Conservation (phyloP, 1,140 invertebrate species). For the Eulimnadia texana region DNA sequence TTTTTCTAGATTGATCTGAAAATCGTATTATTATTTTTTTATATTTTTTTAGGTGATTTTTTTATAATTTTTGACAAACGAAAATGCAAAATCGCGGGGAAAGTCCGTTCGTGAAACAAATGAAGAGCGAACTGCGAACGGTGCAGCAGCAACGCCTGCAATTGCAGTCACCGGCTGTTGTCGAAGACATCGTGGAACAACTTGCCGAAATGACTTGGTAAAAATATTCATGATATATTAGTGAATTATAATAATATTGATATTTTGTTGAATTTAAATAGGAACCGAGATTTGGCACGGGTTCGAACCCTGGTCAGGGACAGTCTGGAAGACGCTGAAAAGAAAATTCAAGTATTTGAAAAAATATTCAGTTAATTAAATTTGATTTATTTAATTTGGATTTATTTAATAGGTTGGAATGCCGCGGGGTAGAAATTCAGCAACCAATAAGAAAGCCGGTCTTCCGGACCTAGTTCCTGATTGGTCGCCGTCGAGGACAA, state of each 20-base stretch:
- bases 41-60: too few relatives aligned
- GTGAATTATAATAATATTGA: too few relatives aligned
- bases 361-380: too few relatives aligned
- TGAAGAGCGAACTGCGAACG: not conserved
- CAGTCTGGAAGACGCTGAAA: not conserved
- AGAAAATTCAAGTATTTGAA: not conserved
- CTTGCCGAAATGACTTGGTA: conserved; percentile 6
- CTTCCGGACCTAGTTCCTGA: not conserved
- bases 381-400: too few relatives aligned
- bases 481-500: not conserved
- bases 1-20: too few relatives aligned
- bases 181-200: not conserved
- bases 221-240: conserved; percentile 10
- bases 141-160: not conserved
- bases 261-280: not conserved
- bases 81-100: not conserved
- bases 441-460: not conserved
- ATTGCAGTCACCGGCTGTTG: not conserved
- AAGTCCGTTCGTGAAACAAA: not conserved
- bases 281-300: not conserved
- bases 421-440: too few relatives aligned
- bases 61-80: too few relatives aligned
- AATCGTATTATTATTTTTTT: too few relatives aligned
- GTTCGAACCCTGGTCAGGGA: not conserved
- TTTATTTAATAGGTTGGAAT: too few relatives aligned